Evolutionary conservation across 2,113 vertebrate genomes (phyloP).

Genomic region (Peromyscus leucopus): DNA sequence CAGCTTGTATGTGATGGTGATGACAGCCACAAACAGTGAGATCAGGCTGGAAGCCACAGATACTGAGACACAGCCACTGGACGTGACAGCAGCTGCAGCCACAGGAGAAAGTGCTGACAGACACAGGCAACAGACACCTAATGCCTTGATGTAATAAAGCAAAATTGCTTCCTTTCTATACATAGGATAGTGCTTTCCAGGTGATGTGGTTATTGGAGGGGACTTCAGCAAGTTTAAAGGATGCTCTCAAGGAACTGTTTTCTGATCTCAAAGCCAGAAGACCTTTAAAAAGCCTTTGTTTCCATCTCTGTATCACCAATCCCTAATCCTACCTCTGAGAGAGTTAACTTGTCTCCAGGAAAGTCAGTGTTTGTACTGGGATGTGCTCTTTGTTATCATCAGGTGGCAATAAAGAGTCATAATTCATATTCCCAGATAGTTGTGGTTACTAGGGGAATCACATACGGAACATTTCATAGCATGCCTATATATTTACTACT

Average conservation of each 20-base stretch:
- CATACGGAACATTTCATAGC: background rate
- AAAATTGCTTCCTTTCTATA: background rate
- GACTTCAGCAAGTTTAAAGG: background rate
- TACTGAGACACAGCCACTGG: conserved; percentile 1
- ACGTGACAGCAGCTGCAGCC: conserved; percentile 37
- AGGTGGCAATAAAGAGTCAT: conserved; percentile 60
- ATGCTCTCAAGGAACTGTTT: background rate
- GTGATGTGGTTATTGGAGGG: background rate
- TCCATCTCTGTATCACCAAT: background rate
- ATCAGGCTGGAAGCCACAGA: conserved; percentile 47
- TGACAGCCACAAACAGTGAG: conserved; percentile 53
- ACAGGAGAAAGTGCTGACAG: conserved; percentile 42
- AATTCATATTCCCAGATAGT: background rate
- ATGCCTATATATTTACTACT: background rate
- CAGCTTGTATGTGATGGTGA: conserved; percentile 67
- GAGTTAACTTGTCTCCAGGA: conserved; percentile 20
- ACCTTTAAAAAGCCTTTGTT: background rate
- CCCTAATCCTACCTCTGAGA: background rate
- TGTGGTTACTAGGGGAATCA: background rate
- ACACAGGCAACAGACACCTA: background rate
- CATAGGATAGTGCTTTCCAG: background rate
- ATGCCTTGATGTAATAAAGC: background rate
- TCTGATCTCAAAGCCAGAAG: background rate
- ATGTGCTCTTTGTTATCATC: conserved; percentile 18
- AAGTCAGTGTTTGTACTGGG: background rate